Evolutionary conservation across 2,797 vertebrate species (phyloP), one percentile per base, ranked within the genome.

Genomic region (Halcyon smyrnensis): DNA sequence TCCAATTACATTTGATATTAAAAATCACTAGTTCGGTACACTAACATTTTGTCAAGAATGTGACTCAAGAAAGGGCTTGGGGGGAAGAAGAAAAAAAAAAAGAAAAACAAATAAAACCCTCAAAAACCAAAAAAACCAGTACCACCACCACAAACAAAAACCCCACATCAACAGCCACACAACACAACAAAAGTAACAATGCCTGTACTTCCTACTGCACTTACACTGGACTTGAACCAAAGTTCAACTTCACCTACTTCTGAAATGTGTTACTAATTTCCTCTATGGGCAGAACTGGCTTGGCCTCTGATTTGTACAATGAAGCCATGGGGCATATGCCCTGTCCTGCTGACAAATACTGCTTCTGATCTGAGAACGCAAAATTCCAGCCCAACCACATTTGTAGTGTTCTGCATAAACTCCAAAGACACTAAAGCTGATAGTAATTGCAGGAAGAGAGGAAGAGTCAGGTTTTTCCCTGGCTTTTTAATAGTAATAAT

Each of bases 401-500:
- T 97, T 94, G 70, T 60, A 51, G 74, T 37, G 27, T 63, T 95
- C 43, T 80, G 50, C 80, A 89, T 73, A 94, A 96, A 96, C 15
- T 65, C 65, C 70, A 70, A 87, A 94, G 48, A 94, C 67, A 15
- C 39, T 83, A 90, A 92, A 91, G 70, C 74, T 91, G 41, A 92
- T 5, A 77, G 30, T 10, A 94, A 94, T 74, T 92, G 76, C 78
- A 95, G 76, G 46, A 43, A 25, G 8, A 79, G 14, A 65, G 4
- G 14, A 70, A 54, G 6, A 87, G 8, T 3, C 63, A 19, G 0
- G 32, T 74, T 91, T 85, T 86, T 16, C 41, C 45, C 0, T 0
- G 28, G 8, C 5, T 85, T 89, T 96, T 97, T 63, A 62, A 93
- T 23, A 93, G 37, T 88, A 96, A 92, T 56, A 96, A 91, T 80